Evolutionary conservation across 2,113 vertebrate species (phyloP), one percentile per base, ranked within the genome.

Genomic region (Eublepharis macularius): DNA sequence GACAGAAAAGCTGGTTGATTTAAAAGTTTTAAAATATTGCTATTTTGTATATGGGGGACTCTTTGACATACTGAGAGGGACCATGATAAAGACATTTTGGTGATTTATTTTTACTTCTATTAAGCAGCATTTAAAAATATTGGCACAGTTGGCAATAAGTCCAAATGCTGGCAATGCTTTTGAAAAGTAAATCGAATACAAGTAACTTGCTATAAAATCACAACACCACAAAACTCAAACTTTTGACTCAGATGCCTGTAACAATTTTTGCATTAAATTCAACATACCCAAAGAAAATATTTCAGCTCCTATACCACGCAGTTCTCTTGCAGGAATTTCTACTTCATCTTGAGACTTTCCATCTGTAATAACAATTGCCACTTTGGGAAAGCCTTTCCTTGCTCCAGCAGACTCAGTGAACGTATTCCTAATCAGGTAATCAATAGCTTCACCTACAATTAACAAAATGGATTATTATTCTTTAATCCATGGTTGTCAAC

Each of bases 341-440:
- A 99, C 97, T 29, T 97, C 94, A 49, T 99, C 98, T 91, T 98
- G 97, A 36, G 98, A 98, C 90, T 96, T 97, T 88, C 98, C 97
- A 73, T 98, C 98, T 6, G 98, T 99, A 94, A 99, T 97, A 88
- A 99, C 94, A 91, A 99, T 96, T 76, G 97, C 98, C 83, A 98
- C 97, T 95, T 97, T 99, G 89, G 99, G 99, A 88, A 98, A 98
- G 43, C 96, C 96, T 84, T 88, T 96, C 88, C 99, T 97, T 95
- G 98, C 96, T 21, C 99, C 99, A 80, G 97, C 94, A 34, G 94
- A 94, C 80, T 98, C 97, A 2, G 92, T 97, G 94, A 99, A 98
- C 3, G 96, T 94, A 87, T 98, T 97, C 83, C 94, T 97, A 92
- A 98, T 93, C 36, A 98, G 82, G 87, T 96, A 97, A 91, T 97